Evolutionary conservation across 35 echinoderm and acorn worm species (phyloP).

Genomic region (Stichopus chloronotus): DNA sequence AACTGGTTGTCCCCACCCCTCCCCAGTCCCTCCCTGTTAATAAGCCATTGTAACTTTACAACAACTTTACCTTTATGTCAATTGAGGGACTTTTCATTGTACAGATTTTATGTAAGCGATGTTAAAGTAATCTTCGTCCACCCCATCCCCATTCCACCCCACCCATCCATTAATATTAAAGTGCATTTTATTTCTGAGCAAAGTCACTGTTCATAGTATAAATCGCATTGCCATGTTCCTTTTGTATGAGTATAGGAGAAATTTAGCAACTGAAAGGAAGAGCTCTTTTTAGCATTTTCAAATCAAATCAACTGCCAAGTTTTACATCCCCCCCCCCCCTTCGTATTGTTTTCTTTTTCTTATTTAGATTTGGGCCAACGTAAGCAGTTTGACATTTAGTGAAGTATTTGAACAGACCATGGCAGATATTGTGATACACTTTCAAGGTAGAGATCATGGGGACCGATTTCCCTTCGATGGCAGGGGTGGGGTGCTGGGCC

Average conservation of each 20-base stretch:
- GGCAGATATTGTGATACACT: constrained; percentile 73
- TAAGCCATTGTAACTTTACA: neutral
- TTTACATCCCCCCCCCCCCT: too few relatives aligned
- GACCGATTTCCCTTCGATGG: constrained; percentile 82
- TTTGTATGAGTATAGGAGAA: too few relatives aligned
- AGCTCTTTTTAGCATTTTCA: too few relatives aligned
- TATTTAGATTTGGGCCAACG: constrained; percentile 73
- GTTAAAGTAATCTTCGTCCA: neutral
- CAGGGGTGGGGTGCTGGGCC: constrained; percentile 69
- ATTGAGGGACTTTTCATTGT: neutral
- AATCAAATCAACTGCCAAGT: too few relatives aligned
- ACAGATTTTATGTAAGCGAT: neutral
- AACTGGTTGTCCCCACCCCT: too few relatives aligned
- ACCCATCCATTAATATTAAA: too few relatives aligned
- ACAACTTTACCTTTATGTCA: neutral
- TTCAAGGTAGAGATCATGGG: constrained; percentile 54
- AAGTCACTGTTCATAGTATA: too few relatives aligned
- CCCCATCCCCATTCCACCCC: neutral
- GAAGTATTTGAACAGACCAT: constrained; percentile 14
- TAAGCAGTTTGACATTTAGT: constrained; percentile 72
- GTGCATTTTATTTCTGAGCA: too few relatives aligned
- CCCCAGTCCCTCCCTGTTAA: neutral
- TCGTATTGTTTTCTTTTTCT: neutral
- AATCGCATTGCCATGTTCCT: too few relatives aligned
- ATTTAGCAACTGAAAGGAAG: too few relatives aligned